These are phyloP conservation scores for Heteromurus nitidus DNA, from an alignment of 2,888 invertebrate genomes.

Conservation along the genomic window DNA sequence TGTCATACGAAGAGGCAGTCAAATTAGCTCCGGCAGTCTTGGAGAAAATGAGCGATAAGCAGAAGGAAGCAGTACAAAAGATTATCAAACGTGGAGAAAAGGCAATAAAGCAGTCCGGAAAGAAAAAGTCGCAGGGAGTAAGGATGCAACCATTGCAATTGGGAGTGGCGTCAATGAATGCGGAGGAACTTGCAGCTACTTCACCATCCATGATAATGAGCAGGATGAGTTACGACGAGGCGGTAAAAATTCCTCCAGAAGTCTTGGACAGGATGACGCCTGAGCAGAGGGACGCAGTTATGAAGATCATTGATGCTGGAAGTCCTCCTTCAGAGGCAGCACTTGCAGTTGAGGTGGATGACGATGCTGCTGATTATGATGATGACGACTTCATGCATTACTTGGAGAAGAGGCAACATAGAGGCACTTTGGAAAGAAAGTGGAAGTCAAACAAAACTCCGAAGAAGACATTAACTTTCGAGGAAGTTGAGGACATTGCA, in stretches of 20 bases:
- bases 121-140: neutral
- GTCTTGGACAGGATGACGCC: slow-evolving; percentile 14
- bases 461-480: neutral
- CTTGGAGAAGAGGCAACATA: too few relatives aligned
- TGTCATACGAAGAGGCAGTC: slow-evolving; percentile 40
- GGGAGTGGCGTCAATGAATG: slow-evolving; percentile 13
- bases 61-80: slow-evolving; percentile 27
- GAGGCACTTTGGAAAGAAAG: too few relatives aligned
- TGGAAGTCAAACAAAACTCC: too few relatives aligned
- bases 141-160: neutral
- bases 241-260: neutral
- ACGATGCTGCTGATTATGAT: neutral
- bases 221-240: slow-evolving; percentile 30
- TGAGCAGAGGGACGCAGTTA: slow-evolving; percentile 18
- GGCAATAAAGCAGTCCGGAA: neutral
- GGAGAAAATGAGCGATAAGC: slow-evolving; percentile 23
- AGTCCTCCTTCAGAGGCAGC: too few relatives aligned
- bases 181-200: slow-evolving; percentile 20
- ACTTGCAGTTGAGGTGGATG: neutral
- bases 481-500: neutral
- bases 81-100: neutral
- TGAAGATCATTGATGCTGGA: too few relatives aligned
- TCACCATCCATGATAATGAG: slow-evolving; percentile 9
- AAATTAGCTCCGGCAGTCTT: slow-evolving; percentile 17
- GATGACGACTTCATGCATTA: too few relatives aligned